Percentiles rank a stretch among this genome's conserved stretches.
These are phyloP conservation scores for Idaea dimidiata DNA, from an alignment of 2,888 invertebrate species.

Conservation along the genomic window DNA sequence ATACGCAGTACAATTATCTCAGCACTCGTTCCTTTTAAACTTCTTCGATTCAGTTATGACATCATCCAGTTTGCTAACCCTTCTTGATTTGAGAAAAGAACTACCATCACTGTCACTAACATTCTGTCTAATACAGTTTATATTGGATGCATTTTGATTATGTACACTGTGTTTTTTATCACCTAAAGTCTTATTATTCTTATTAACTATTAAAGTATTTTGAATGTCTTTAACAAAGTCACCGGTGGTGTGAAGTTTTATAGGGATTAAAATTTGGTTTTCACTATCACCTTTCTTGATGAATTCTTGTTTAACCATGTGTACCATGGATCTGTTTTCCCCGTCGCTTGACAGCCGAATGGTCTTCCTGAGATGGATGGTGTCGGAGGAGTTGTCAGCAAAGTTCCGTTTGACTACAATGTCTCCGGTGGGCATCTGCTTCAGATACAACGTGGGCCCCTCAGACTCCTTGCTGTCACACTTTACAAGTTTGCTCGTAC, in stretches of 20 bases:
- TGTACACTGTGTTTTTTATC: conserved; percentile 77
- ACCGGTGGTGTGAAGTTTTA: conserved; percentile 63
- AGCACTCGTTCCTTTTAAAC: conserved; percentile 76
- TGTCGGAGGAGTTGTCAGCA: conserved; percentile 58
- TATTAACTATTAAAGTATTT: conserved; percentile 74
- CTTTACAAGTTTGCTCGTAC: conserved; percentile 44
- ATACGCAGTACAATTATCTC: conserved; percentile 47
- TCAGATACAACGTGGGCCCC: conserved; percentile 64
- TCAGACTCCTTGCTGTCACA: conserved; percentile 57
- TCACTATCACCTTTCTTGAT: conserved; percentile 71
- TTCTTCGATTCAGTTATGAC: conserved; percentile 69
- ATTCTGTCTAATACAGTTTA: conserved; percentile 70
- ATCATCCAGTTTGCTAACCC: conserved; percentile 70
- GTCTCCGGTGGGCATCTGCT: conserved; percentile 69
- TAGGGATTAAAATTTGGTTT: conserved; percentile 70
- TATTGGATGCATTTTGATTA: conserved; percentile 73
- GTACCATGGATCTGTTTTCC: conserved; percentile 70
- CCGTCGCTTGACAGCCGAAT: conserved; percentile 70
- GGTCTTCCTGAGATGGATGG: conserved; percentile 67
- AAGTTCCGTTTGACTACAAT: conserved; percentile 68
- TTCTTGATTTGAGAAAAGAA: conserved; percentile 67
- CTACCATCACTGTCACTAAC: conserved; percentile 68
- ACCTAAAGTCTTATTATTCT: conserved; percentile 71
- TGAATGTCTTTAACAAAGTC: conserved; percentile 77
- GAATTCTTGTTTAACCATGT: conserved; percentile 63